phyloP scores from a whole-genome alignment of 2,113 vertebrate species.

The Acrocephalus arundinaceus region DNA sequence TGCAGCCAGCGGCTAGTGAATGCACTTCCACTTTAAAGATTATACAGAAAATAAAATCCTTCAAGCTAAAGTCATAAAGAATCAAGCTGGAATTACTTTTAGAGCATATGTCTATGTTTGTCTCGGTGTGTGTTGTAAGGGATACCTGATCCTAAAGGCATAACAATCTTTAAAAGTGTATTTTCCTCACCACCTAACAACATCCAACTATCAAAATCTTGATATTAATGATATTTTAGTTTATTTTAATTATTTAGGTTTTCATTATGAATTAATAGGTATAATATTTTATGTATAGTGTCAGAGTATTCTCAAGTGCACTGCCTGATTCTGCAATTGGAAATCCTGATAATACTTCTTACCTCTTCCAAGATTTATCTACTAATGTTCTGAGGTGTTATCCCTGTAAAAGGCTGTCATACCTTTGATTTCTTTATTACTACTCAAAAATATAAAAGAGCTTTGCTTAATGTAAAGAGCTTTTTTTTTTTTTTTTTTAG shows the following conservation, averaged over 20 bases:
- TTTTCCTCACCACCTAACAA: not conserved
- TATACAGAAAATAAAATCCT: slow-evolving; percentile 26
- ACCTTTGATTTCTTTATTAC: slow-evolving; percentile 27
- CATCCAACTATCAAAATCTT: not conserved
- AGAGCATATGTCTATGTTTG: not conserved
- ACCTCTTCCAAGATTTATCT: slow-evolving; percentile 45
- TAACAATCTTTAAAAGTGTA: not conserved
- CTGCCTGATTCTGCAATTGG: not conserved
- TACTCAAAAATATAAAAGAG: slow-evolving; percentile 17
- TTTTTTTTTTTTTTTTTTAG: slow-evolving; percentile 3
- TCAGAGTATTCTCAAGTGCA: not conserved
- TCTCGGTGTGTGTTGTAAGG: not conserved
- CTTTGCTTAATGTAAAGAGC: not conserved
- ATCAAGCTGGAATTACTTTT: not conserved
- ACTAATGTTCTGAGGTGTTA: not conserved
- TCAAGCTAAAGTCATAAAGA: slow-evolving; percentile 12
- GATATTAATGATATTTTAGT: not conserved
- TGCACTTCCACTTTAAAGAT: slow-evolving; percentile 42
- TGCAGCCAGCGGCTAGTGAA: not conserved
- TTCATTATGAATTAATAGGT: slow-evolving; percentile 6
- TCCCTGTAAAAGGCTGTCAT: not conserved
- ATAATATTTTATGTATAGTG: not conserved
- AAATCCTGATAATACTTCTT: slow-evolving; percentile 22
- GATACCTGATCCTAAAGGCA: not conserved
- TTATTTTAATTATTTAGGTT: slow-evolving; percentile 39